Evolutionary conservation across 2,797 vertebrate species (phyloP).

Genomic region (Chiloscyllium punctatum): DNA sequence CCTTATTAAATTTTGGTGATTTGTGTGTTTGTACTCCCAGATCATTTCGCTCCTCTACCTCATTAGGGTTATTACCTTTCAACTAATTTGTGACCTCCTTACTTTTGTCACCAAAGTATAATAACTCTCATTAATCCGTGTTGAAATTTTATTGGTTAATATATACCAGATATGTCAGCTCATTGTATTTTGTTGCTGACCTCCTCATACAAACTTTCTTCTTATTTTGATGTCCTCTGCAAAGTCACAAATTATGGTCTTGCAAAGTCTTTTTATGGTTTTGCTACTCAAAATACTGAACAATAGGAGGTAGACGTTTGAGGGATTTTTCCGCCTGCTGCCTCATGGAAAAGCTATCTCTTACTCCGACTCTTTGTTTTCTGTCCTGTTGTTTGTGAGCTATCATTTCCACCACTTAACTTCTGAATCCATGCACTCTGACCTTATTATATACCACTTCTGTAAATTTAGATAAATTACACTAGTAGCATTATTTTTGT

Average conservation of each 20-base stretch:
- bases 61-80: background rate
- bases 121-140: background rate
- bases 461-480: background rate
- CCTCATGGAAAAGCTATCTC: background rate
- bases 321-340: background rate
- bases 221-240: background rate
- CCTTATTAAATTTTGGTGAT: background rate
- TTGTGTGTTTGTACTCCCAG: background rate
- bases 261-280: too few relatives aligned
- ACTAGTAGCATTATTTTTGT: background rate
- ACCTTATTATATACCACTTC: background rate
- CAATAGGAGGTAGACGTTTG: background rate
- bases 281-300: background rate
- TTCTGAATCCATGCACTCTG: background rate
- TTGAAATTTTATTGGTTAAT: background rate
- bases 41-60: too few relatives aligned
- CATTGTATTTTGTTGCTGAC: background rate
- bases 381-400: background rate
- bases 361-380: background rate
- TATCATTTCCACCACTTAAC: background rate
- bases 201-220: background rate
- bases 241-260: background rate
- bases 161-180: background rate
- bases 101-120: background rate
- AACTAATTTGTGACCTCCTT: background rate